Conservation (phyloP, 2,888 invertebrate genomes). For the Choristoneura rosaceana region DNA sequence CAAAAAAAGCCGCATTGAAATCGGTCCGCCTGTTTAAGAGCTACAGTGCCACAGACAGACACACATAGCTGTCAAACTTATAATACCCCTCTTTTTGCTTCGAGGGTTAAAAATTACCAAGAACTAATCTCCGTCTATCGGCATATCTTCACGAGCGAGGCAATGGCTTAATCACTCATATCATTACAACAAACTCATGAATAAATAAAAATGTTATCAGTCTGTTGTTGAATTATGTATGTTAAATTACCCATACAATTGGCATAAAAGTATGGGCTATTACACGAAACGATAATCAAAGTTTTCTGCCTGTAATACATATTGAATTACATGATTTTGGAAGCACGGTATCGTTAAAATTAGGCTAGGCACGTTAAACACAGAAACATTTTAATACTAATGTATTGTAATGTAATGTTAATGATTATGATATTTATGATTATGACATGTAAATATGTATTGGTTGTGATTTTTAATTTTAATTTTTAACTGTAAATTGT, state of each 20-base stretch:
- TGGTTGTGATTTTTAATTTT: no score
- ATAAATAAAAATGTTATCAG: constrained; percentile 76
- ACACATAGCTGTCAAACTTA: no score
- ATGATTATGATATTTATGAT: no score
- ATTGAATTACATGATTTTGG: constrained; percentile 63
- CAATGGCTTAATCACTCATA: constrained; percentile 69
- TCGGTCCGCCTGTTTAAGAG: no score
- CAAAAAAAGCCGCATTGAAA: no score
- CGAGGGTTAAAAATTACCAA: no score
- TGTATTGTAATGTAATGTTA: no score
- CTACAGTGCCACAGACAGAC: no score
- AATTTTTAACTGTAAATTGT: no score
- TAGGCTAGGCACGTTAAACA: constrained; percentile 1
- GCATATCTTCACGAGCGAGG: constrained; percentile 74
- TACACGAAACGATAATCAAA: constrained; percentile 60
- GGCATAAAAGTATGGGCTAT: constrained; percentile 51
- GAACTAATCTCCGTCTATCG: constrained; percentile 18
- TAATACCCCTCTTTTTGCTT: no score
- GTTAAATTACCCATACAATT: constrained; percentile 54
- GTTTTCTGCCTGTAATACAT: constrained; percentile 64
- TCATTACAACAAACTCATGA: constrained; percentile 62
- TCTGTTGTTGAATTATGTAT: constrained; percentile 51
- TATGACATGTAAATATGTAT: no score
- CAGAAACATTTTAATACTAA: no score
- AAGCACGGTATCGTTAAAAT: constrained; percentile 50